These are phyloP conservation scores for Pseudocheirus occidentalis DNA, from an alignment of 2,797 vertebrate genomes.

Conservation along the genomic window DNA sequence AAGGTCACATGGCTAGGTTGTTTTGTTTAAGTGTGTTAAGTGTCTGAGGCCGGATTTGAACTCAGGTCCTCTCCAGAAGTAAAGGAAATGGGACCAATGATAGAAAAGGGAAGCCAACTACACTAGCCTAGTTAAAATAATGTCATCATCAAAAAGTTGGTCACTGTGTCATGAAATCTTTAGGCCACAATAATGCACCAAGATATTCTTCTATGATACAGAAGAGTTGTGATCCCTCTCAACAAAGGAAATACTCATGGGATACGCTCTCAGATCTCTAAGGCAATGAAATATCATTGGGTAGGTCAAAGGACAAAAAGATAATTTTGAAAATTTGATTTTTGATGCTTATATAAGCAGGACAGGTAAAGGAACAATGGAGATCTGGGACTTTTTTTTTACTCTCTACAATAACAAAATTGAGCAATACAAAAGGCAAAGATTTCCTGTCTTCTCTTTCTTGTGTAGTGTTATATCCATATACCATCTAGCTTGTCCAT, in stretches of 20 bases:
- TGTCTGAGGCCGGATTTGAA: too few relatives aligned
- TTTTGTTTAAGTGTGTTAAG: too few relatives aligned
- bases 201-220: neutral
- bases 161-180: neutral
- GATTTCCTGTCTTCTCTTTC: neutral
- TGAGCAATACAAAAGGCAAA: neutral
- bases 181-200: neutral
- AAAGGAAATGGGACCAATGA: neutral
- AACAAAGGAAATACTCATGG: neutral
- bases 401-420: neutral
- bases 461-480: neutral
- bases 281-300: neutral
- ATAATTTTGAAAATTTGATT: neutral
- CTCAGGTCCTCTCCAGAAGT: neutral
- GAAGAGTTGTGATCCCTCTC: neutral
- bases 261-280: neutral
- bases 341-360: neutral
- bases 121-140: neutral
- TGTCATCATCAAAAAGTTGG: neutral
- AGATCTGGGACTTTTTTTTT: neutral
- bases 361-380: neutral
- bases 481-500: neutral
- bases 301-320: neutral
- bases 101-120: neutral
- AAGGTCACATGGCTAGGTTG: too few relatives aligned